phyloP scores from a whole-genome alignment of 2,888 invertebrate species.

The Phymatocera aterrima region DNA sequence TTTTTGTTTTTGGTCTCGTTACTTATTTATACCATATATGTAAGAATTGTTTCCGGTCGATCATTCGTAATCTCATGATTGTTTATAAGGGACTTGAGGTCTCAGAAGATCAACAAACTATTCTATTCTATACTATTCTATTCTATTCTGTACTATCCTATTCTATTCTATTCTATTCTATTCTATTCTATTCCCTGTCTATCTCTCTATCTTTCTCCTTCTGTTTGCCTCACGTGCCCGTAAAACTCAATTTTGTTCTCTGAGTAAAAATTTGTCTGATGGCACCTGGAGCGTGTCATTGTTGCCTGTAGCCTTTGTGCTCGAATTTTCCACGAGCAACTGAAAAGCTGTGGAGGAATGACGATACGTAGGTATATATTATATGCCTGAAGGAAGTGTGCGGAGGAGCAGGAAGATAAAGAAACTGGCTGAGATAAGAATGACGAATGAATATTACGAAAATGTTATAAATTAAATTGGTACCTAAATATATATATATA shows the following conservation, averaged over 20 bases:
- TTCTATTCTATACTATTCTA: too few species aligned
- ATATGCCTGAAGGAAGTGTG: background rate
- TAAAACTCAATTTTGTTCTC: conserved; percentile 32
- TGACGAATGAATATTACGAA: background rate
- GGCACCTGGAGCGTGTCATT: conserved; percentile 38
- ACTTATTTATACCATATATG: too few species aligned
- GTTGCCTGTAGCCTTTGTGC: conserved; percentile 31
- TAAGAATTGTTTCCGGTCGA: too few species aligned
- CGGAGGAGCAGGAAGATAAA: background rate
- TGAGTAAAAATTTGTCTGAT: conserved; percentile 39
- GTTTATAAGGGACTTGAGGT: too few species aligned
- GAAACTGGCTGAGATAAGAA: background rate
- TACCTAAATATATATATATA: background rate
- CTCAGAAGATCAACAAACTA: too few species aligned
- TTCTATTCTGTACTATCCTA: too few species aligned
- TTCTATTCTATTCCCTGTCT: too few species aligned
- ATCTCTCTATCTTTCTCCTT: background rate
- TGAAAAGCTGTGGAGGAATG: background rate
- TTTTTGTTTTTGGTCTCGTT: too few species aligned
- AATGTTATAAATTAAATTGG: background rate
- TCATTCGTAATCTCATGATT: too few species aligned
- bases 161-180: too few species aligned
- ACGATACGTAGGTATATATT: too few species aligned
- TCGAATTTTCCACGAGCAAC: conserved; percentile 10
- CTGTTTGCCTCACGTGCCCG: background rate